Percentiles rank a stretch among this genome's conserved stretches.
Conservation (phyloP, 2,113 vertebrate genomes). For the Stegostoma tigrinum region DNA sequence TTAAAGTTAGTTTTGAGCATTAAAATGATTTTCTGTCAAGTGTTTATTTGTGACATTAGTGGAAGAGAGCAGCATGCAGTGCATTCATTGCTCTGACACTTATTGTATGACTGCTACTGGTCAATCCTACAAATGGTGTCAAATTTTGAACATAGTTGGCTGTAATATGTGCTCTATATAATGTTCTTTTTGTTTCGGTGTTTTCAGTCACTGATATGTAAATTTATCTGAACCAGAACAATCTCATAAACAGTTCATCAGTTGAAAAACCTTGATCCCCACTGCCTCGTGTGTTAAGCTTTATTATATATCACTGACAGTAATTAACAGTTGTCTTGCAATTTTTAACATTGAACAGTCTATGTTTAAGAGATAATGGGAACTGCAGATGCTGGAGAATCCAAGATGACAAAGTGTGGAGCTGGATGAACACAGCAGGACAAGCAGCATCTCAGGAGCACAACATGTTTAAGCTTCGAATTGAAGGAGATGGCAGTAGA, state of each 20-base stretch:
- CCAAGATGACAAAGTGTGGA: too few relatives aligned
- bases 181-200: background rate
- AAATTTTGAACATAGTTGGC: background rate
- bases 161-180: background rate
- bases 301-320: background rate
- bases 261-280: background rate
- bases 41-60: background rate
- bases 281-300: background rate
- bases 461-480: background rate
- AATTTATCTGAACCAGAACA: conserved; percentile 4
- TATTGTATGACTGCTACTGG: background rate
- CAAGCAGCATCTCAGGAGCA: too few relatives aligned
- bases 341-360: background rate
- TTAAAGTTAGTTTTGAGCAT: background rate
- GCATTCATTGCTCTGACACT: background rate
- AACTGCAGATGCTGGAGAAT: too few relatives aligned
- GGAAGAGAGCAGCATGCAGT: background rate
- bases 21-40: background rate
- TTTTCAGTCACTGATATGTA: background rate
- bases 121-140: background rate
- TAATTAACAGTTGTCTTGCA: background rate
- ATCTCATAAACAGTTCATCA: background rate
- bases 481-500: background rate
- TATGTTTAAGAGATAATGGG: too few relatives aligned
- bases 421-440: too few relatives aligned